Evolutionary conservation across 2,888 invertebrate genomes (phyloP).

Genomic region (Nemotelus nigrinus): DNA sequence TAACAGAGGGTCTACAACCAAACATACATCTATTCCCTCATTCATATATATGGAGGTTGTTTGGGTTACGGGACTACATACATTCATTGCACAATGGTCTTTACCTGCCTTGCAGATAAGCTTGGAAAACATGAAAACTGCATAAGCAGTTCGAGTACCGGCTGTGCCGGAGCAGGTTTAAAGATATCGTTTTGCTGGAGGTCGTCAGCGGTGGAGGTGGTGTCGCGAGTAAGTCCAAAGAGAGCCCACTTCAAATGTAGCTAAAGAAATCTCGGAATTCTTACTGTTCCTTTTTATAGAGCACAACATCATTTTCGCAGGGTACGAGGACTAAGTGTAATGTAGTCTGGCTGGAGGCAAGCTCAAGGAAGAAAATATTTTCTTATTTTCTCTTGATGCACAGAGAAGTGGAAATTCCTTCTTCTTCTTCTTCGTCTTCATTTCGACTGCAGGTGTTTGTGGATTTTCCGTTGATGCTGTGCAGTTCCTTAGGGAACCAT

Average conservation of each 20-base stretch:
- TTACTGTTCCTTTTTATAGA: not conserved
- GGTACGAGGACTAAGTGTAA: too few relatives aligned
- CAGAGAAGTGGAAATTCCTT: too few relatives aligned
- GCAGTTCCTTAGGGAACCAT: too few relatives aligned
- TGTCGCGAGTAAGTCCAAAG: slow-evolving; percentile 2
- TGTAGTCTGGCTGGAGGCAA: too few relatives aligned
- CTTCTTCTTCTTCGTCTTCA: too few relatives aligned
- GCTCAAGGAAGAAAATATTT: too few relatives aligned
- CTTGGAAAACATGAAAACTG: slow-evolving; percentile 29
- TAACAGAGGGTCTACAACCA: slow-evolving; percentile 8
- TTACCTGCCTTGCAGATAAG: slow-evolving; percentile 33
- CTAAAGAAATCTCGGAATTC: slow-evolving; percentile 8
- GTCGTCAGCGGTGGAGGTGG: slow-evolving; percentile 27
- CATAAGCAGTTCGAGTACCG: slow-evolving; percentile 17
- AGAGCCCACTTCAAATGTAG: slow-evolving; percentile 20
- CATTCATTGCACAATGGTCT: slow-evolving; percentile 20
- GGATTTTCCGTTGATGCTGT: too few relatives aligned
- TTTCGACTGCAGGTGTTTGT: too few relatives aligned
- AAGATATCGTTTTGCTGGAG: slow-evolving; percentile 1
- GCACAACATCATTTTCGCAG: too few relatives aligned
- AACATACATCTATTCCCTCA: not conserved
- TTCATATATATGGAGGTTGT: not conserved
- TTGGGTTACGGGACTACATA: not conserved
- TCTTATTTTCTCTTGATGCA: too few relatives aligned
- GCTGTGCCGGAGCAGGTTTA: too few relatives aligned